phyloP scores from a whole-genome alignment of 2,888 invertebrate genomes.

The Hyles lineata region DNA sequence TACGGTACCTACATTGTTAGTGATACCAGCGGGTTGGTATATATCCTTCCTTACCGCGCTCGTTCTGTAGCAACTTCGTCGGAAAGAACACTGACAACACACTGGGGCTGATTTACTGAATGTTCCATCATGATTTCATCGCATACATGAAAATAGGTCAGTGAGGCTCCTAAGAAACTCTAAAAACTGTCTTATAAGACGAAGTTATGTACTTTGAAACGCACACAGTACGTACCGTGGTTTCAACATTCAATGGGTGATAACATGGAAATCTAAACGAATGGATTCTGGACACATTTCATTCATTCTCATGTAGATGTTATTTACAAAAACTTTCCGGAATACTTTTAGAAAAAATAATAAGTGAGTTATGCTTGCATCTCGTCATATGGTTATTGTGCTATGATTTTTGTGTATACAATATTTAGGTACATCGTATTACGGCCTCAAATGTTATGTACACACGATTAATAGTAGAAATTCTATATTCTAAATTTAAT shows the following conservation, averaged over 20 bases:
- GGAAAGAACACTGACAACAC: too few relatives aligned
- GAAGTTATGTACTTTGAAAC: background rate
- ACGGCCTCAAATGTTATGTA: constrained; percentile 40
- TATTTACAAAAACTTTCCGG: constrained; percentile 16
- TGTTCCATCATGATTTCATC: too few relatives aligned
- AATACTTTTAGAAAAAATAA: constrained; percentile 50
- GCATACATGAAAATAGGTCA: too few relatives aligned
- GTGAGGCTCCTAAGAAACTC: too few relatives aligned
- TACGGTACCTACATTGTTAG: background rate
- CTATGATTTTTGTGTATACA: constrained; percentile 51
- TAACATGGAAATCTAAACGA: constrained; percentile 9
- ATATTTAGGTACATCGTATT: constrained; percentile 38
- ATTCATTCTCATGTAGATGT: constrained; percentile 2
- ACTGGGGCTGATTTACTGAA: too few relatives aligned
- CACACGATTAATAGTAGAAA: constrained; percentile 20
- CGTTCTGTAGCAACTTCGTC: too few relatives aligned
- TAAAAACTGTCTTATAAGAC: background rate
- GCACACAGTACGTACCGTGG: background rate
- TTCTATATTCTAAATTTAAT: background rate
- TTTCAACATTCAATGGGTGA: constrained; percentile 1
- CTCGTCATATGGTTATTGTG: constrained; percentile 50
- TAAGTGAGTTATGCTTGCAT: constrained; percentile 37
- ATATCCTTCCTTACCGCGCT: too few relatives aligned
- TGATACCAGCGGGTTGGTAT: too few relatives aligned
- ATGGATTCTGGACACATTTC: background rate